phyloP scores from a whole-genome alignment of 2,888 invertebrate species.

The Cantharis rufa region DNA sequence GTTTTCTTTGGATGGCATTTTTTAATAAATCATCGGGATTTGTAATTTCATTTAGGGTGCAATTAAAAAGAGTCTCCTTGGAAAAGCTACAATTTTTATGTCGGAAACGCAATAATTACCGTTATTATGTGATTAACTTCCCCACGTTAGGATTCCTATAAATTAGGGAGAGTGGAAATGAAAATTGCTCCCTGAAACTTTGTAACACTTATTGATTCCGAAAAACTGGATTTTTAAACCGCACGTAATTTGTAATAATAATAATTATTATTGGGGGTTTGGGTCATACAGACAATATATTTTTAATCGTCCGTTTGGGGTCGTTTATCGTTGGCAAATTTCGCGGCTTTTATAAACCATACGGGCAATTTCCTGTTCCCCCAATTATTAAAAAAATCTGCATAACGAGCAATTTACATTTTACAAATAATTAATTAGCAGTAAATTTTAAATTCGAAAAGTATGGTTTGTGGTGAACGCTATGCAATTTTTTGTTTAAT shows the following conservation, averaged over 20 bases:
- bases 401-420: too few relatives aligned
- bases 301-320: too few relatives aligned
- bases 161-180: neutral
- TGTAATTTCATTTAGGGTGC: neutral
- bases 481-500: too few relatives aligned
- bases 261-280: too few relatives aligned
- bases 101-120: neutral
- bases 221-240: neutral
- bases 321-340: too few relatives aligned
- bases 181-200: neutral
- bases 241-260: neutral
- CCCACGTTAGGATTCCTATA: neutral
- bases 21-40: neutral
- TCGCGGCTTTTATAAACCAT: too few relatives aligned
- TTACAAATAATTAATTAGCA: too few relatives aligned
- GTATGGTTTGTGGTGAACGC: too few relatives aligned
- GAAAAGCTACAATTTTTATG: neutral
- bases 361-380: too few relatives aligned
- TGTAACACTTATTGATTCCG: neutral
- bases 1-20: neutral
- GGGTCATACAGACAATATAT: too few relatives aligned
- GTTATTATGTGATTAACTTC: neutral
- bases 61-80: neutral
- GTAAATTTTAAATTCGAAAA: too few relatives aligned
- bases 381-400: too few relatives aligned